These are phyloP conservation scores for Brachionus manjavacas DNA, from an alignment of 1,140 invertebrate species.

Conservation along the genomic window DNA sequence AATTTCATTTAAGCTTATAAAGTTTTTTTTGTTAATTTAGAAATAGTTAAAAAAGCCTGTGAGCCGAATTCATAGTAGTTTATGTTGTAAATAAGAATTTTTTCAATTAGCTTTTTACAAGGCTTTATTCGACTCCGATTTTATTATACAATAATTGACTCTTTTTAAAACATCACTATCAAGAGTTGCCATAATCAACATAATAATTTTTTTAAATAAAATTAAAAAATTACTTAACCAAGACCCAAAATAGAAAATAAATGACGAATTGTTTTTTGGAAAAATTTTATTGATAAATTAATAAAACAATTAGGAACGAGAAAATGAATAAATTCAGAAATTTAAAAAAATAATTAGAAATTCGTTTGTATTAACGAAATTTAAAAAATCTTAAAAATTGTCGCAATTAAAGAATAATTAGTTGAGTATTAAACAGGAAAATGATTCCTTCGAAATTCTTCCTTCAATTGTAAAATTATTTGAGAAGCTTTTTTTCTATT, in stretches of 20 bases:
- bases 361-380: not conserved
- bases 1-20: not conserved
- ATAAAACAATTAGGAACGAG: not conserved
- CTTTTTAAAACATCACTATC: not conserved
- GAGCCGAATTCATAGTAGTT: not conserved
- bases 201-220: not conserved
- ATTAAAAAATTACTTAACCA: not conserved
- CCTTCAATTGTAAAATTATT: not conserved
- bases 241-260: not conserved
- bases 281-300: not conserved
- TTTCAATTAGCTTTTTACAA: constrained; percentile 5
- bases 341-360: not conserved
- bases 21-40: not conserved
- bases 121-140: not conserved
- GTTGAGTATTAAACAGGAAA: not conserved
- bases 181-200: not conserved
- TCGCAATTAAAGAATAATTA: not conserved
- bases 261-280: not conserved
- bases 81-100: not conserved
- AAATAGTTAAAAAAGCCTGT: constrained; percentile 17
- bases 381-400: not conserved
- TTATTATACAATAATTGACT: not conserved
- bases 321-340: not conserved
- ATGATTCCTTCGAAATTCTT: not conserved
- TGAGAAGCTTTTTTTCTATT: not conserved